phyloP scores from a whole-genome alignment of 2,888 invertebrate species.

The Boloria selene region DNA sequence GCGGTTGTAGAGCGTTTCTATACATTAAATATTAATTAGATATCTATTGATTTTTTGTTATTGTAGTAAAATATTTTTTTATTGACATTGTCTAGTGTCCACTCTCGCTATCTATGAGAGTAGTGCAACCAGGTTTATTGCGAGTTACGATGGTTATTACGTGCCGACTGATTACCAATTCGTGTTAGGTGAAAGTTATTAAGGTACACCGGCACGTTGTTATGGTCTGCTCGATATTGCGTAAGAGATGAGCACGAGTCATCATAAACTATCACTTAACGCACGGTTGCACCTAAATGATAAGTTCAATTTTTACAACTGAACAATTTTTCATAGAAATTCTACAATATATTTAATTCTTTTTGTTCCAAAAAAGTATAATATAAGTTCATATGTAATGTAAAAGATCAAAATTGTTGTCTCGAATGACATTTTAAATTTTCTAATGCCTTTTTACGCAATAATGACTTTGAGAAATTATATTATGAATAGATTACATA shows the following conservation, averaged over 20 bases:
- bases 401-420: neutral
- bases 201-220: conserved; percentile 41
- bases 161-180: conserved; percentile 61
- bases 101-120: conserved; percentile 66
- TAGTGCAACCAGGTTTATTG: conserved; percentile 49
- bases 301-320: no score
- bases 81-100: conserved; percentile 65
- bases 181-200: conserved; percentile 70
- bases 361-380: neutral
- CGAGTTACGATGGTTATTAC: conserved; percentile 65
- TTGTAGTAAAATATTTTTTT: conserved; percentile 50
- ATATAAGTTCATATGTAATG: neutral
- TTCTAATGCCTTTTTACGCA: neutral
- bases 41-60: no score
- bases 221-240: conserved; percentile 30
- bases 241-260: conserved; percentile 28
- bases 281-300: neutral
- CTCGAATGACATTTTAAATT: conserved; percentile 13
- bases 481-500: conserved; percentile 1
- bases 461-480: conserved; percentile 1
- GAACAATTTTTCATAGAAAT: no score
- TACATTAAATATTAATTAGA: no score
- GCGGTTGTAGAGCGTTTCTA: no score
- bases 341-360: no score
- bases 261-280: conserved; percentile 36